Percentiles rank a stretch among this genome's conserved stretches.
Conservation (phyloP, 2,797 vertebrate species). For the Orestias chungarensis region DNA sequence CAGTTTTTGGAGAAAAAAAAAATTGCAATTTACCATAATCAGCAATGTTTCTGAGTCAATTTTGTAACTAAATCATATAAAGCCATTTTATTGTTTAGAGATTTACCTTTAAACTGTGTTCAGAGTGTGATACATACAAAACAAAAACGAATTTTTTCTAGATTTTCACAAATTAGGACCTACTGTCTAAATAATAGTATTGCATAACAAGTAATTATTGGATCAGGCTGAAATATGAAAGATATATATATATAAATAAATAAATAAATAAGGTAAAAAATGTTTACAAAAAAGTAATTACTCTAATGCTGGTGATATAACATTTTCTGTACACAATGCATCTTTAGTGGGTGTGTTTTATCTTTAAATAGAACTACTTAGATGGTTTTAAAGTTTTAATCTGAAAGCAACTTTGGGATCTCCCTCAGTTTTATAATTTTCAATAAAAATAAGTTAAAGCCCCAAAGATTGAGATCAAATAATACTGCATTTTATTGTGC, state of each 20-base stretch:
- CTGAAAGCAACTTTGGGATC: not conserved
- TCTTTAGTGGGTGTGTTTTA: not conserved
- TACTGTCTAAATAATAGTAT: not conserved
- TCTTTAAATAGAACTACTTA: too few relatives aligned
- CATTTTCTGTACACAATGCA: not conserved
- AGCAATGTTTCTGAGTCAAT: not conserved
- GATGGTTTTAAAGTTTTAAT: not conserved
- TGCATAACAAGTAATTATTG: too few relatives aligned
- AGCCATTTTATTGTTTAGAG: not conserved
- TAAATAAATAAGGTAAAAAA: not conserved
- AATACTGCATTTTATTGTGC: constrained; percentile 14
- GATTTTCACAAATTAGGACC: not conserved
- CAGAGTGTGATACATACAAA: not conserved
- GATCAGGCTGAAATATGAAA: too few relatives aligned
- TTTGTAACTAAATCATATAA: not conserved
- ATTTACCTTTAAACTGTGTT: not conserved
- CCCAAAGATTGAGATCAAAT: not conserved
- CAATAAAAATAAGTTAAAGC: not conserved
- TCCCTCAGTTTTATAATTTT: not conserved
- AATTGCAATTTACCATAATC: not conserved
- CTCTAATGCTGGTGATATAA: too few relatives aligned
- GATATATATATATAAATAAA: too few relatives aligned
- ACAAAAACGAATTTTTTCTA: not conserved
- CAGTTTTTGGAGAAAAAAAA: too few relatives aligned
- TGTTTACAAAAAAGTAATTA: too few relatives aligned